Base-by-base conservation (phyloP, 2,888 invertebrate species). In the Scaeva pyrastri region DNA sequence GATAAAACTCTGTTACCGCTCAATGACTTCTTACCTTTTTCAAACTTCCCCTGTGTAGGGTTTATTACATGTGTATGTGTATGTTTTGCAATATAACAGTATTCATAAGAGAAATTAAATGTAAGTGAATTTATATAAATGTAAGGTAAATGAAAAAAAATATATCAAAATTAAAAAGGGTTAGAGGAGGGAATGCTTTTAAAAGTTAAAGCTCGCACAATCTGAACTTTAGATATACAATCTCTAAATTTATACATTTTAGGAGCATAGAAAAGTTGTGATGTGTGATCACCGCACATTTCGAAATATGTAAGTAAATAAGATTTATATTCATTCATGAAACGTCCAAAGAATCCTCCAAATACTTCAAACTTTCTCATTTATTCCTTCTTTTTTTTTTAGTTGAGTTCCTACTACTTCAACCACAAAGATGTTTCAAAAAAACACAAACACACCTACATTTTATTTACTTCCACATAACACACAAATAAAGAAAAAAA, bases 81-180 rank as follows among this genome's bases (percentile, higher is more conserved):
- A 1, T 62, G n/a, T 62, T 23, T n/a, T 43, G 23, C 62, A 43
- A 26, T 62, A 16, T 62, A 23, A 62, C 5, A 62, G 43, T n/a
- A n/a, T 11, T n/a, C 62, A 62, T 62, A 62, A 5, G 62, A 8
- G 23, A 45, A 62, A 64, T 45, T 45, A 64, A 64, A 11, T 45
- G 26, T 45, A 64, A 64, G 45, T 45, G 43, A 43, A 14, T 64
- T 45, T 14, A 64, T 43, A 45, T 64, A 26, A 43, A 64, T 45
- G 23, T 23, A 64, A 64, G 45, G 56, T 11, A 60, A 41, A 21
- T 60, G 21, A 10, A 14, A n/a, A 19, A 41, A 41, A 14, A 58
- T n/a, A n/a, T n/a, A 58, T 36, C 16, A 36, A 36, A 56, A 36
- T 36, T 19, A 58, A 58, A 58, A 39, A n/a, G 16, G 26, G n/a